A percentile compares a stretch with the other conserved stretches of the same genome.
These are phyloP conservation scores for Psittacus erithacus DNA, from an alignment of 2,113 vertebrate species.

Conservation along the genomic window DNA sequence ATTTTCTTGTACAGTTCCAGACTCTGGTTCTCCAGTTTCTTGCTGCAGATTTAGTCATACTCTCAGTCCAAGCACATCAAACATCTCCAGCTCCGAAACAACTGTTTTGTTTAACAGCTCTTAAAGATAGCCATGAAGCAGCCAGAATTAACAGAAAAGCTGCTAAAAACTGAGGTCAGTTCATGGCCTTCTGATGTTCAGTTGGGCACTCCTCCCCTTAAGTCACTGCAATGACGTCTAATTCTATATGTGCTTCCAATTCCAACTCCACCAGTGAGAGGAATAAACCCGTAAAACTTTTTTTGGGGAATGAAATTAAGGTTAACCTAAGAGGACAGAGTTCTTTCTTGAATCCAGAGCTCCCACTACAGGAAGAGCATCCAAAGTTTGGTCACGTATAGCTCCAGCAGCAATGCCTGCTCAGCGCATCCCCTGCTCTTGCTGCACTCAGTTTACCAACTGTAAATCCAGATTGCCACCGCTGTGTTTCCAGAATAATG, in stretches of 20 bases:
- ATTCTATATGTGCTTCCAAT: not conserved
- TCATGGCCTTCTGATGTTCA: not conserved
- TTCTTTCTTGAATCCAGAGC: not conserved
- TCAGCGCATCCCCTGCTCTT: not conserved
- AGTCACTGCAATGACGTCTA: not conserved
- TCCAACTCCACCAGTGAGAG: not conserved
- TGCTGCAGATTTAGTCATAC: not conserved
- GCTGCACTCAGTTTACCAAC: not conserved
- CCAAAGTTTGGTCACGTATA: not conserved
- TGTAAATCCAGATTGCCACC: not conserved
- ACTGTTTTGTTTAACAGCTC: not conserved
- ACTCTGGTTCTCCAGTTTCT: not conserved
- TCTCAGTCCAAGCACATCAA: rapidly evolving
- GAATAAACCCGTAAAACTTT: not conserved
- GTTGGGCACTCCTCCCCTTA: not conserved
- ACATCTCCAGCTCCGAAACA: not conserved
- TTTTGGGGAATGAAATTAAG: not conserved
- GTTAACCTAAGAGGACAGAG: not conserved
- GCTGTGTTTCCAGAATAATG: not conserved
- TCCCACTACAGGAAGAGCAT: not conserved
- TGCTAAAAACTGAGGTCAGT: not conserved
- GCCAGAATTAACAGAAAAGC: not conserved
- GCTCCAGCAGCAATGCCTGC: not conserved
- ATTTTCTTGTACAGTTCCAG: not conserved
- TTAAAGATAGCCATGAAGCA: not conserved